Base-by-base conservation (phyloP, 2,797 vertebrate genomes). In the Sebastes oblongus region DNA sequence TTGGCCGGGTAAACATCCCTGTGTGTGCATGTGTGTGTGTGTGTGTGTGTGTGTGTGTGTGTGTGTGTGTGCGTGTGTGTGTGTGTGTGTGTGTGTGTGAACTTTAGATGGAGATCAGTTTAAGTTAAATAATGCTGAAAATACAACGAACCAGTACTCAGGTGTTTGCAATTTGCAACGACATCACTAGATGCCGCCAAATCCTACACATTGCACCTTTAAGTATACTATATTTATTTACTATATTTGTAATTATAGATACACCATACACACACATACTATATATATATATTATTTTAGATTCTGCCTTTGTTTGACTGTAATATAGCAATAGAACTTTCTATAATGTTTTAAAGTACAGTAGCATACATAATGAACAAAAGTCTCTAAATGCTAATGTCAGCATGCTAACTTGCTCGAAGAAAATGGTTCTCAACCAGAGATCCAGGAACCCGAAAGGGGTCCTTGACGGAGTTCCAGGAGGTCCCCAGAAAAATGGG, bases 1-100 rank as follows among this genome's bases (percentile, higher is more conserved):
- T 71, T 70, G 4, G 59, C 74, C 11, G 1, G 30, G 68, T 81
- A 76, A 85, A 84, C 30, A 60, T 69, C 20, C 39, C 16, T 36
- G 39, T 50, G 16, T 29, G 25, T 24, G 24, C 24, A 24, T 27
- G 27, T 27, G 27, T 27, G 27, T 27, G 27, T 27, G 27, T 27
- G 27, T 27, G 27, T 27, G 27, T 5, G 27, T 27, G 27, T 27
- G 4, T 27, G 27, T 5, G 27, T 5, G 27, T 27, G 25, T 27
- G 25, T 1, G 4, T 4, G 25, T 27, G 25, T 1, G 25, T 27
- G 25, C 3, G 25, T 27, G 25, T 4, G 25, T 4, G n/a, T n/a
- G 27, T 27, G 27, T 27, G 27, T 27, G 27, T 27, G 27, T 1
- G 39, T 50, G 16, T 36, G 39, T 50, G 16, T 29, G 25, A 52